Base-by-base conservation (phyloP, 2,113 vertebrate species). In the Paramormyrops kingsleyae region DNA sequence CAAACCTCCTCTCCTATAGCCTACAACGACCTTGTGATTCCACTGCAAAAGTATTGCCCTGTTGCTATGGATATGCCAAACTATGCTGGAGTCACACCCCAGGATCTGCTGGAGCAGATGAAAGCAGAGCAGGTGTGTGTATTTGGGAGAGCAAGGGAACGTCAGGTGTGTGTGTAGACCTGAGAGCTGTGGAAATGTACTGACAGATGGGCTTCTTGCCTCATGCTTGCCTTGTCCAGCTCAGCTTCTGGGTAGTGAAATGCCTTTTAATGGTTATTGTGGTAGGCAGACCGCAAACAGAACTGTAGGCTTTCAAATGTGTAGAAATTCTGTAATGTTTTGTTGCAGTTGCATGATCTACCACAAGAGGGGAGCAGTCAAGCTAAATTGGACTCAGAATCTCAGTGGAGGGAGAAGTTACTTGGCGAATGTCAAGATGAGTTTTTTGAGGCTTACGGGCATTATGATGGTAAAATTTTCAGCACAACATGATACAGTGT, bases 361-460 rank as follows among this genome's bases (percentile, higher is more conserved):
- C 7, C 52, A 15, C 85, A 27, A 17, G 90, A 74, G 50, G 66
- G n/a, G 56, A 92, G 49, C 50, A 31, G 1, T 62, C 53, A 46
- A 1, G 5, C 70, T 39, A 13, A 56, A 10, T 15, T 0, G 2
- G 92, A 96, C 50, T 62, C 93, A 8, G 96, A 97, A 90, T 92
- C 46, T 39, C 93, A 94, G 17, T 98, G 97, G 97, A 88, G 92
- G 89, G 93, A 95, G 90, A 98, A 97, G 92, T 94, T 98, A 10
- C 95, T 97, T 13, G 96, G 92, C 4, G 97, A 97, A 94, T 96
- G 96, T 42, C 95, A 97, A 88, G 97, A 97, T 2, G 97, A 98
- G 88, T 97, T 96, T 92, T 95, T 90, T 56, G 96, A 97, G 92
- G 94, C 91, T 35, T 95, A 96, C 13, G 97, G 96, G 39, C 94